A percentile compares a stretch with the other conserved stretches of the same genome.
Evolutionary conservation across 2,113 vertebrate genomes (phyloP).

Genomic region (Micromys minutus): DNA sequence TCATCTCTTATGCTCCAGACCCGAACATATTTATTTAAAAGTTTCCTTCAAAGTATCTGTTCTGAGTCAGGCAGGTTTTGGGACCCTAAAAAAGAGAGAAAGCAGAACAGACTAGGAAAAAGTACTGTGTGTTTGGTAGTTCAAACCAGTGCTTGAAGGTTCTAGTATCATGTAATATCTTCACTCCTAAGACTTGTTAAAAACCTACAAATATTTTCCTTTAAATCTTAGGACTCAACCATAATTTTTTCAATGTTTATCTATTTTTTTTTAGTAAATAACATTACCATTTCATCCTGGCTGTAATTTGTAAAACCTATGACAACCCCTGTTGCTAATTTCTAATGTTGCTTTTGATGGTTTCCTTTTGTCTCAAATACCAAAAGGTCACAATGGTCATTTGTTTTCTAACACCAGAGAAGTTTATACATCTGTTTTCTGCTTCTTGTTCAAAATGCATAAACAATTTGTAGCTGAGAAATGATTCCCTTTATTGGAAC

Average conservation of each 20-base stretch:
- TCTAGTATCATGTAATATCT: not conserved
- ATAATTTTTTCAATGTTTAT: not conserved
- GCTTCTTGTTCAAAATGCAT: conserved; percentile 21
- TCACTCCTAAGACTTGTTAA: not conserved
- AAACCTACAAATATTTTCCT: not conserved
- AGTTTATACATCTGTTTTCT: not conserved
- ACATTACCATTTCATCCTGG: not conserved
- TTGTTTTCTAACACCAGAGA: not conserved
- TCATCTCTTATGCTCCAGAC: not conserved
- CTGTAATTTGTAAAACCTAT: not conserved
- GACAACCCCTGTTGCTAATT: not conserved
- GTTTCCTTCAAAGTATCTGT: not conserved
- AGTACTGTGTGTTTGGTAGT: not conserved
- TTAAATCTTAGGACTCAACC: not conserved
- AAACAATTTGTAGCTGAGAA: conserved; percentile 33
- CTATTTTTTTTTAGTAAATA: not conserved
- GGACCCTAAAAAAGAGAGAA: not conserved
- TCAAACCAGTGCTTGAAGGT: not conserved
- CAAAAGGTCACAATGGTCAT: conserved; percentile 16
- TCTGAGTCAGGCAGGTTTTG: not conserved
- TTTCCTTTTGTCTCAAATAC: not conserved
- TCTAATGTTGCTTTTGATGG: not conserved
- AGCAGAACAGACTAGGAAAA: not conserved
- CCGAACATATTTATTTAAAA: not conserved
- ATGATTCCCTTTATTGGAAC: not conserved